Base-by-base conservation (phyloP, 53 echinoderm and acorn worm species). In the Antedon mediterranea region DNA sequence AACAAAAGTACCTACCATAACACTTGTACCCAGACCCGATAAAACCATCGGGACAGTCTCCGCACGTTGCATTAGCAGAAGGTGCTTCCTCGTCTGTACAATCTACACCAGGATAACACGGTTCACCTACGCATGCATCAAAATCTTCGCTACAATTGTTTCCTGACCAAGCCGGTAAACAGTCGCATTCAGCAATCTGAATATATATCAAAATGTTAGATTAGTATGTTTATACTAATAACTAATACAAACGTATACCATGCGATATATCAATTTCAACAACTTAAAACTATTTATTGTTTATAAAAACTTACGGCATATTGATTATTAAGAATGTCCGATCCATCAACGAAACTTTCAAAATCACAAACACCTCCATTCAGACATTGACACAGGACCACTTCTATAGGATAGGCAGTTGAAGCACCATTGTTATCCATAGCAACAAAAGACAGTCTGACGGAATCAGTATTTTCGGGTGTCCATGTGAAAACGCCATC, bases 21-120 rank as follows among this genome's bases (percentile, higher is more conserved):
- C 93, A 93, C 75, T 93, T 90, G 75, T 86, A 88, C 14, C 90
- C 93, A 77, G 88, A 44, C 23, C 90, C 90, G 14, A 82, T 83
- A 29, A 93, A 84, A 28, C 88, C 88, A n/a, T 33, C 71, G 0
- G 93, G 93, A 82, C 93, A 93, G 27, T 72, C 77, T 7, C 88
- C 88, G n/a, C 57, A 57, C 3, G 57, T 18, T 26, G 20, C 9
- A 18, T 57, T 57, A 8, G 57, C 9, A 3, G 57, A 57, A 2
- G 57, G 57, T 18, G 57, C 57, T 57, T 18, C 1, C 1, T 57
- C 9, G 20, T 57, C 57, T 2, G 20, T 18, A 57, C 57, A 57
- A 2, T 15, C 23, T 1, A 57, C 57, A 57, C 57, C 57, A 11
- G 57, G 57, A 18, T 57, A 57, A 57, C 57, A 57, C 7, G 57